Base-by-base conservation (phyloP, 2,888 invertebrate genomes). In the Cryptocheilus praepositus region DNA sequence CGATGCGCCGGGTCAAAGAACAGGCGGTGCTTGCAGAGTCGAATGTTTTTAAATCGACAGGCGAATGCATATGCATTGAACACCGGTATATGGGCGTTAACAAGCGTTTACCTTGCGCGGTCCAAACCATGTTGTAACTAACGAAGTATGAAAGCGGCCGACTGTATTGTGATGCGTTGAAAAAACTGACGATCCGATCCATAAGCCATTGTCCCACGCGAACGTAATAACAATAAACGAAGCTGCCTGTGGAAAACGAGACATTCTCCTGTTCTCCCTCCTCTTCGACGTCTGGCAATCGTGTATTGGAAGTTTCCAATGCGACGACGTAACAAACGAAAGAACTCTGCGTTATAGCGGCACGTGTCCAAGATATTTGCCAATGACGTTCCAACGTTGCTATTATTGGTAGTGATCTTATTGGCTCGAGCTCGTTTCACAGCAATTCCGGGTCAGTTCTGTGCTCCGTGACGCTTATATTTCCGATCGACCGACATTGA, bases 311-410 rank as follows among this genome's bases (percentile, higher is more conserved):
- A 75, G 76, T 77, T 73, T 72, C 75, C 76, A 73, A 78, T 75
- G 74, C 72, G 70, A 63, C 76, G 65, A 11, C 13, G 36, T 7
- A 11, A 36, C 36, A 63, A 68, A 67, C 67, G 62, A 75, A 68
- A 70, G 65, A 64, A 65, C 79, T 70, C 70, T 78, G 70, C 76
- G 71, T 75, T 78, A 77, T 60, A 66, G 70, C 64, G 70, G 76
- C 78, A 77, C 73, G 78, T 78, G 77, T 73, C 74, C 78, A 62
- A 76, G 79, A 75, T 78, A 77, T 77, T 78, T 76, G 77, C 77
- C 78, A 76, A 78, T 72, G 77, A 73, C 72, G 74, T 72, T 70
- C 70, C 67, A 36, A 57, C 70, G 56, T 69, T 63, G 69, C 67
- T 77, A 77, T 77, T 77, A 75, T 77, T 77, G 76, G 67, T 69